Percentiles rank a stretch among this genome's conserved stretches.
phyloP scores from a whole-genome alignment of 2,888 invertebrate species.

The Lithophane ornitopus region DNA sequence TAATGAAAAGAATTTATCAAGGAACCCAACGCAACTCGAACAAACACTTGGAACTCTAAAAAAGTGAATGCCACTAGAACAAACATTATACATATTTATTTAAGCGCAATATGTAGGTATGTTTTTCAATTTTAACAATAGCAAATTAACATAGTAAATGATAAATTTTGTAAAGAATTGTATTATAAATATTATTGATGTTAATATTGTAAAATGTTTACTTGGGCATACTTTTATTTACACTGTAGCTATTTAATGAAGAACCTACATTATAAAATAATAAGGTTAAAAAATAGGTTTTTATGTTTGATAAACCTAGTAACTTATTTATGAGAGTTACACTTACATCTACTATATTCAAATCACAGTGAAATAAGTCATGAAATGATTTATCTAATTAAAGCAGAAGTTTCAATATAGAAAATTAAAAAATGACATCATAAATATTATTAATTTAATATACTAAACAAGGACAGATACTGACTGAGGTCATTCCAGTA shows the following conservation, averaged over 20 bases:
- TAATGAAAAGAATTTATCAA: background rate
- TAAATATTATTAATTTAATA: slow-evolving; percentile 5
- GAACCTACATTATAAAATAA: slow-evolving; percentile 2
- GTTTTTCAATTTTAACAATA: slow-evolving; percentile 9
- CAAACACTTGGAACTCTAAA: background rate
- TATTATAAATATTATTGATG: background rate
- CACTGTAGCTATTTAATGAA: background rate
- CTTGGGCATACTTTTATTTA: background rate
- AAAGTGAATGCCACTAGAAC: background rate
- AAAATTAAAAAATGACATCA: background rate
- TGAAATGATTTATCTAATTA: background rate
- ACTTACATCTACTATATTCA: background rate
- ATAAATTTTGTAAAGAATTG: slow-evolving; percentile 3
- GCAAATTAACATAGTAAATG: slow-evolving; percentile 39
- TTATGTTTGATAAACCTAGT: background rate
- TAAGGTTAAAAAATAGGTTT: slow-evolving; percentile 22
- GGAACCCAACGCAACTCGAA: background rate
- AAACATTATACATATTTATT: slow-evolving; percentile 8
- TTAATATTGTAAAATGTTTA: slow-evolving; percentile 1
- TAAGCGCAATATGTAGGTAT: background rate
- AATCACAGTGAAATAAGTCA: background rate
- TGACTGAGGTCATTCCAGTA: slow-evolving; percentile 34
- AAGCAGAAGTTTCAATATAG: background rate
- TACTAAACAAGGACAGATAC: slow-evolving; percentile 14
- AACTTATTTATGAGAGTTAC: background rate